phyloP scores from a whole-genome alignment of 2,888 invertebrate species.

The Lysandra bellargus region DNA sequence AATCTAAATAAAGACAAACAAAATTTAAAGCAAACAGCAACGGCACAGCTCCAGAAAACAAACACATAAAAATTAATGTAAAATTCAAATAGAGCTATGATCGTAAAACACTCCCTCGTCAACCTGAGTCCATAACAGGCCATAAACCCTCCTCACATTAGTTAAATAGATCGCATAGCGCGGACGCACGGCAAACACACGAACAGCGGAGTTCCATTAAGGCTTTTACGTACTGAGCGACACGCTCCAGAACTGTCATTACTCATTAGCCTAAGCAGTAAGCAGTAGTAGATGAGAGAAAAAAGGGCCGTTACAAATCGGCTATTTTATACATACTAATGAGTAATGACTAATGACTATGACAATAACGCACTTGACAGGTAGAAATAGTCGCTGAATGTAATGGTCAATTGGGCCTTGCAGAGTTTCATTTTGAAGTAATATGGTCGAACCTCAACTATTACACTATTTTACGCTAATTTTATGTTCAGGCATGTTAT shows the following conservation, averaged over 20 bases:
- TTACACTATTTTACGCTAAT: background rate
- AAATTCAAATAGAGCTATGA: conserved; percentile 27
- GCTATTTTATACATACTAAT: too few relatives aligned
- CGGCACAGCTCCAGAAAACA: background rate
- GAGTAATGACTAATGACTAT: too few relatives aligned
- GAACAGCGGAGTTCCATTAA: conserved; percentile 57
- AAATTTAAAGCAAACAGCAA: background rate
- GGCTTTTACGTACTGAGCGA: conserved; percentile 32
- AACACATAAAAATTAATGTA: conserved; percentile 8
- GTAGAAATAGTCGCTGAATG: too few relatives aligned
- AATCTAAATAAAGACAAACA: background rate
- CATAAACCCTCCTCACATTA: conserved; percentile 38
- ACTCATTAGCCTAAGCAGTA: background rate
- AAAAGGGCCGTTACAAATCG: too few relatives aligned
- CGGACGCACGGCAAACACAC: conserved; percentile 52
- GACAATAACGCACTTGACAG: too few relatives aligned
- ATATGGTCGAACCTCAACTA: background rate
- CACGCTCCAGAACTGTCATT: background rate
- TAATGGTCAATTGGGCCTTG: too few relatives aligned
- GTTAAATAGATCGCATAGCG: conserved; percentile 49
- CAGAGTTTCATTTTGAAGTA: too few relatives aligned
- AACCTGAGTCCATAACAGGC: conserved; percentile 33
- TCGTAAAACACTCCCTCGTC: background rate
- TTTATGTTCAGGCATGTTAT: background rate
- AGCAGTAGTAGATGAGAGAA: too few relatives aligned